Base-by-base conservation (phyloP, 92 coral and sea anemone species). In the Parazoanthus darwini region DNA sequence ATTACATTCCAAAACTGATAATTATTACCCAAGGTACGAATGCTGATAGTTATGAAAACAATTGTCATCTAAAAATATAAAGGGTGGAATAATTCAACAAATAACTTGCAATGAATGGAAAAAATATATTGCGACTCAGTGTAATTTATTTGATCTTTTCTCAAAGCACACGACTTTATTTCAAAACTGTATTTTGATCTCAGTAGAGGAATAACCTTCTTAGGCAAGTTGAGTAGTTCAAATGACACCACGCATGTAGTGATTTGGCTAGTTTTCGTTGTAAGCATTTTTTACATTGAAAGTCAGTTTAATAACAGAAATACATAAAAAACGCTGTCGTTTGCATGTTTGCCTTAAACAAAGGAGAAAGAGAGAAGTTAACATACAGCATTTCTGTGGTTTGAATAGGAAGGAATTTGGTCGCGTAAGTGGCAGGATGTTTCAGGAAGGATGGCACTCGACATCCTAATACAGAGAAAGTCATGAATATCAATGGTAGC, bases 331-430 rank as follows among this genome's bases (percentile, higher is more conserved):
- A 54, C 70, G 70, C 66, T 26, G 48, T 58, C 70, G 51, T 80
- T 80, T 80, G 48, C 85, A 58, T 56, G 70, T 80, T 80, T 56
- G 26, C 25, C 37, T 56, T 0, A 9, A 80, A 78, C 82, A 79
- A 56, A 54, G 44, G 35, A 56, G 3, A 48, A 46, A 10, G 35
- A 80, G 33, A 43, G 85, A 80, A 35, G 43, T 56, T 58, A 29
- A 67, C 50, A 54, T 80, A 5, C 72, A 80, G 26, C 46, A 4
- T 56, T 80, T 80, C 85, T 80, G 85, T 80, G 48, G 14, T 35
- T 83, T 71, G 33, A 84, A 35, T 10, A 37, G n/a, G 48, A 68
- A 48, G 79, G 87, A 84, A 46, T 20, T 15, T 84, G 18, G 36
- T 1, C 51, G 71, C 16, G 67, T 44, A 68, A 71, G 56, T 48